phyloP scores from a whole-genome alignment of 2,113 vertebrate genomes.

The Brachyistius frenatus region DNA sequence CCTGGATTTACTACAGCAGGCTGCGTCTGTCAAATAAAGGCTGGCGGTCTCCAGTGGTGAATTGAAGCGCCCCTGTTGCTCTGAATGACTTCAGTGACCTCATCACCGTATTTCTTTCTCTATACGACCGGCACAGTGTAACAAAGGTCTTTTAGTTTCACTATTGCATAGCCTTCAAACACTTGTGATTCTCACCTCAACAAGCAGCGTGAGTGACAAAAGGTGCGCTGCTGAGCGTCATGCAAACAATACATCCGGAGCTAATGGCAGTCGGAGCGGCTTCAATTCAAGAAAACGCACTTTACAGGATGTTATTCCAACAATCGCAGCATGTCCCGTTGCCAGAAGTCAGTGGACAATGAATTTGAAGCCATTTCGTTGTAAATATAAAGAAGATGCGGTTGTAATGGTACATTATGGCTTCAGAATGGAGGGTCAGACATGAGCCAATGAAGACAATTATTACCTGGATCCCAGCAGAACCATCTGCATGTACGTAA shows the following conservation, averaged over 20 bases:
- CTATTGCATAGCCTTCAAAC: too few species aligned
- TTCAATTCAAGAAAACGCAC: not conserved
- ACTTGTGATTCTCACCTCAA: too few species aligned
- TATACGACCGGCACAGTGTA: too few species aligned
- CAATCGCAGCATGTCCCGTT: too few species aligned
- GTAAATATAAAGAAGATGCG: too few species aligned
- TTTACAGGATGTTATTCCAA: not conserved
- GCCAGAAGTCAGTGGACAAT: too few species aligned
- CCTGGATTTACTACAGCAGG: not conserved
- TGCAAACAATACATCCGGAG: not conserved
- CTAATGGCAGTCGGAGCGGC: not conserved
- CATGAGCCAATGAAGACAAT: too few species aligned
- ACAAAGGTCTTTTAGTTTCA: not conserved
- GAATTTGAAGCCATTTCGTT: too few species aligned
- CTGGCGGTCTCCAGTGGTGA: not conserved
- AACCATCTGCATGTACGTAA: not conserved
- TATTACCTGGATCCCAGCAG: not conserved
- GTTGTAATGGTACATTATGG: too few species aligned
- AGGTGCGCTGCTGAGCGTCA: not conserved
- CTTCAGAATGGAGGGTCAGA: too few species aligned
- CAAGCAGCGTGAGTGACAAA: not conserved
- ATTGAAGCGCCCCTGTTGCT: conserved; percentile 25
- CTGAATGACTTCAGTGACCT: not conserved
- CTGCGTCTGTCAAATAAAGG: conserved; percentile 6
- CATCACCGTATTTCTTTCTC: not conserved